A percentile compares a stretch with the other conserved stretches of the same genome.
Conservation (phyloP, 2,113 vertebrate genomes). For the Herpailurus yagouaroundi region DNA sequence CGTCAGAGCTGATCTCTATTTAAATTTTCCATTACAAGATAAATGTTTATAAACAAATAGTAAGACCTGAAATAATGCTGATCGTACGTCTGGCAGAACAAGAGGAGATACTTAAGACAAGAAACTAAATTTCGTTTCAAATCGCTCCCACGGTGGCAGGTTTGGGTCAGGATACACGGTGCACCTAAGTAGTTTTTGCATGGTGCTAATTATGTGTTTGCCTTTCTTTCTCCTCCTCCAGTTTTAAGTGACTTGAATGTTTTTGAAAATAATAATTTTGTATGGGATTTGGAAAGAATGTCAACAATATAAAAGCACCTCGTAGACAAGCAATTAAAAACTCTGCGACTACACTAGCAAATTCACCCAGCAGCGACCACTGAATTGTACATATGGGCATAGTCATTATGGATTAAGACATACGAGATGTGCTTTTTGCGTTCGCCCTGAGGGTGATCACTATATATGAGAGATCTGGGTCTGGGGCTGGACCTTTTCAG, state of each 20-base stretch:
- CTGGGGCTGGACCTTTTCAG: background rate
- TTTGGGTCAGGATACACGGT: background rate
- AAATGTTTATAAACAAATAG: conserved; percentile 57
- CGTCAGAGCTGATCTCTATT: conserved; percentile 33
- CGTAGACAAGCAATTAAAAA: background rate
- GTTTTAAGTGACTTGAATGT: background rate
- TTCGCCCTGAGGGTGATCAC: background rate
- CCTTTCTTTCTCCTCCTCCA: background rate
- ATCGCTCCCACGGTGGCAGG: background rate
- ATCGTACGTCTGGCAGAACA: background rate
- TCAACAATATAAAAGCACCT: background rate
- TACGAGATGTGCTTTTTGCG: fast-evolving
- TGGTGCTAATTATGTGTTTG: background rate
- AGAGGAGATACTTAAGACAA: background rate
- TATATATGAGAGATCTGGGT: background rate
- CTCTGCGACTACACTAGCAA: background rate
- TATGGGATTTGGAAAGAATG: background rate
- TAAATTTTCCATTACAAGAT: conserved; percentile 62
- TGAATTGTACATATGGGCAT: background rate
- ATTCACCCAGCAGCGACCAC: background rate
- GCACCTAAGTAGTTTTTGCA: background rate
- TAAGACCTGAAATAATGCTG: background rate
- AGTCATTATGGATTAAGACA: background rate
- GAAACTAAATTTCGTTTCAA: background rate
- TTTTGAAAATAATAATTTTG: background rate